phyloP scores from a whole-genome alignment of 2,797 vertebrate species.

The Squalus acanthias region DNA sequence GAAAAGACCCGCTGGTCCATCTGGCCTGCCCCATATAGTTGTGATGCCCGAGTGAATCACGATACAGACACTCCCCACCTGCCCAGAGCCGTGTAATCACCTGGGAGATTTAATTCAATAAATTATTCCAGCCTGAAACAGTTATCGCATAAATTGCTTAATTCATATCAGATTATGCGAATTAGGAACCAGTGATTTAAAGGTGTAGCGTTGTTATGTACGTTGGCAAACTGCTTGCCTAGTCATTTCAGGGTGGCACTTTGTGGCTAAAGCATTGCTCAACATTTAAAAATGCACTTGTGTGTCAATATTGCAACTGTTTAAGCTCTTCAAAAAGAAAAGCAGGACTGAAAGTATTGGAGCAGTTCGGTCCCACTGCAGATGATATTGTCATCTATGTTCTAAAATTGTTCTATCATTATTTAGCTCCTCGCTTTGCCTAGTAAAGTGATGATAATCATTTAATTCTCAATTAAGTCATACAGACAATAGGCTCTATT shows the following conservation, averaged over 20 bases:
- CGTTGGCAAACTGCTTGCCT: neutral
- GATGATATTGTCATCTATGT: neutral
- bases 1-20: neutral
- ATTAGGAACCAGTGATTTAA: neutral
- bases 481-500: neutral
- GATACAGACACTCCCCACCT: neutral
- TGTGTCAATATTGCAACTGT: neutral
- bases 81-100: neutral
- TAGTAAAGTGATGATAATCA: neutral
- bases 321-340: neutral
- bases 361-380: neutral
- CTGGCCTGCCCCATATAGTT: neutral
- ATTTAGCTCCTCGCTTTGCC: neutral
- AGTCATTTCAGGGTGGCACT: neutral
- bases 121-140: neutral
- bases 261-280: neutral
- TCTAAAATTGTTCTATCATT: neutral
- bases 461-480: neutral
- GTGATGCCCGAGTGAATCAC: neutral
- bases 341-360: neutral
- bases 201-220: neutral
- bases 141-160: neutral
- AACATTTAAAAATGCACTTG: neutral
- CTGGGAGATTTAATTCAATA: neutral
- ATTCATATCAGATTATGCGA: neutral